Conservation (phyloP, 37 sponge, comb jelly and placozoan genomes). For the Dysidea cf. avara region DNA sequence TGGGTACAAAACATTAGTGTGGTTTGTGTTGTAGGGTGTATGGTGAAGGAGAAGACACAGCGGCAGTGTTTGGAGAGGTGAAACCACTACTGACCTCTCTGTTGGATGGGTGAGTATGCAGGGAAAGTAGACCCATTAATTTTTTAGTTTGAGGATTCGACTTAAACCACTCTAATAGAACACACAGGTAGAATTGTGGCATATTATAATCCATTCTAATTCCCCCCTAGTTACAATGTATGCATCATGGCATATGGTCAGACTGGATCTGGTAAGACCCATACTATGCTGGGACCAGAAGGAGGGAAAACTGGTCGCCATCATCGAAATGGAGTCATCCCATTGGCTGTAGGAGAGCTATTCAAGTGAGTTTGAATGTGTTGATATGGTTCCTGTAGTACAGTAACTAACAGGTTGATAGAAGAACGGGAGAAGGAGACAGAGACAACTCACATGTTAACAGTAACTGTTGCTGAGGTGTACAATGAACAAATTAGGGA, state of each 20-base stretch:
- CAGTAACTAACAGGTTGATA: constrained; percentile 36
- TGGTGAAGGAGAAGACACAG: constrained; percentile 21
- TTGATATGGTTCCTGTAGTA: neutral
- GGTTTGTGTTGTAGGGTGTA: constrained; percentile 46
- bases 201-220: no score
- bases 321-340: constrained; percentile 46
- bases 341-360: constrained; percentile 46
- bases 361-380: constrained; percentile 40
- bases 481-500: constrained; percentile 64
- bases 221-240: constrained; percentile 55
- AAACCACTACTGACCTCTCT: constrained; percentile 63
- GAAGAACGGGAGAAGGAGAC: constrained; percentile 30
- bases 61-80: constrained; percentile 52
- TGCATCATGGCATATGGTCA: constrained; percentile 82
- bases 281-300: constrained; percentile 67
- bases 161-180: no score
- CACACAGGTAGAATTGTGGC: no score
- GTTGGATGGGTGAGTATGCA: constrained; percentile 68
- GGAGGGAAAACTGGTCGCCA: constrained; percentile 9
- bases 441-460: constrained; percentile 3
- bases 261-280: constrained; percentile 72
- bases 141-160: no score
- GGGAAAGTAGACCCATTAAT: no score
- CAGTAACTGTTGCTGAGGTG: constrained; percentile 51
- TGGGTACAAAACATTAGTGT: no score